Percentiles rank a stretch among this genome's conserved stretches.
Evolutionary conservation across 2,888 invertebrate species (phyloP).

Genomic region (Nasonia oneida): DNA sequence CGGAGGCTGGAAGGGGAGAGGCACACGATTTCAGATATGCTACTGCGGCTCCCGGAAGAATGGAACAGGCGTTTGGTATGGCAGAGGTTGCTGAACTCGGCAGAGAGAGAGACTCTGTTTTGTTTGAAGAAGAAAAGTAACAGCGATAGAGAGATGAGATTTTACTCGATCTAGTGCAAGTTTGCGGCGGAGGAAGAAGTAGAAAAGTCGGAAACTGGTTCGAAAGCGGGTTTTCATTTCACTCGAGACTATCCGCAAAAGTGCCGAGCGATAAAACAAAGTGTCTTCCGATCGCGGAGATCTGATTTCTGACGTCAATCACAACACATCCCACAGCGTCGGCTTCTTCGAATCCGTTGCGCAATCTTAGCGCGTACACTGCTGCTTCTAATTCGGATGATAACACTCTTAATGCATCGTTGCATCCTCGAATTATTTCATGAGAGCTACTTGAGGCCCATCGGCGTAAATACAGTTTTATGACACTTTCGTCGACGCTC

Average conservation of each 20-base stretch:
- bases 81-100: neutral
- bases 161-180: neutral
- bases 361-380: neutral
- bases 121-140: neutral
- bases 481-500: constrained; percentile 31
- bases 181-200: neutral
- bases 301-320: neutral
- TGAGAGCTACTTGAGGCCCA: constrained; percentile 43
- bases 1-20: neutral
- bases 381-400: neutral
- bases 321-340: neutral
- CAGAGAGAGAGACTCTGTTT: neutral
- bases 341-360: neutral
- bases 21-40: constrained; percentile 9
- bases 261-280: neutral
- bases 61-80: neutral
- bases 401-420: neutral
- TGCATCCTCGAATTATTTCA: constrained; percentile 42
- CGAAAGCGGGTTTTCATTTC: constrained; percentile 9
- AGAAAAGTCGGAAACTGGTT: neutral
- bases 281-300: neutral
- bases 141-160: neutral
- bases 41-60: neutral
- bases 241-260: neutral
- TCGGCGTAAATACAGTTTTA: constrained; percentile 45